phyloP scores from a whole-genome alignment of 2,113 vertebrate genomes.

The Amblyornis subalaris region DNA sequence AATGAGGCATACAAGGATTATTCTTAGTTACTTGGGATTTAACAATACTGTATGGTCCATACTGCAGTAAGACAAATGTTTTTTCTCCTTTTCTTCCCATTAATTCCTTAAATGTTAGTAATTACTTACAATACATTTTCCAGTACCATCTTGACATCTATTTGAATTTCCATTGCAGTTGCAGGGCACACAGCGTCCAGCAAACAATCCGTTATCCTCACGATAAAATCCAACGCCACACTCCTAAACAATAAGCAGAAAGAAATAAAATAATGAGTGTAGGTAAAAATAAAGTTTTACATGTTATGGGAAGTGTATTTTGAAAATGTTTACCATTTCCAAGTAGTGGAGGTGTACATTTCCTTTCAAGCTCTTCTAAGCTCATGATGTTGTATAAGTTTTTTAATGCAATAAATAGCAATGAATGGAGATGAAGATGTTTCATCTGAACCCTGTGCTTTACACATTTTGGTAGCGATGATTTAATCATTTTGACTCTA shows the following conservation, averaged over 20 bases:
- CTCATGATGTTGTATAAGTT: background rate
- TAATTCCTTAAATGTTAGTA: background rate
- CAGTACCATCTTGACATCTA: constrained; percentile 83
- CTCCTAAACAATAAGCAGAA: constrained; percentile 64
- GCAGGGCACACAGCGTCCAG: constrained; percentile 83
- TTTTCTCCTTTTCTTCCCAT: background rate
- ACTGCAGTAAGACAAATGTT: background rate
- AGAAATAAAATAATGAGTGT: background rate
- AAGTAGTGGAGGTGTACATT: background rate
- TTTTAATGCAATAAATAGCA: background rate
- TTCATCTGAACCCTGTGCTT: background rate
- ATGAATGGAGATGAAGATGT: background rate
- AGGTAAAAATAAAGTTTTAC: background rate
- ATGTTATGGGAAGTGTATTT: background rate
- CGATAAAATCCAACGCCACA: constrained; percentile 85
- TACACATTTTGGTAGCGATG: background rate
- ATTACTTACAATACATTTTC: constrained; percentile 89
- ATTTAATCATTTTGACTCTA: background rate
- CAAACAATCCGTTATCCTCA: constrained; percentile 64
- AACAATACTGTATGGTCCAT: background rate
- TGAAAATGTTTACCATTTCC: background rate
- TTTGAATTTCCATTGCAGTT: constrained; percentile 84
- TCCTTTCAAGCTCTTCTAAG: background rate
- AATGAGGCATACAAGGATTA: background rate
- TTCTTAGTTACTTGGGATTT: background rate